A percentile compares a stretch with the other conserved stretches of the same genome.
Conservation (phyloP, 2,888 invertebrate species). For the Leucania comma region DNA sequence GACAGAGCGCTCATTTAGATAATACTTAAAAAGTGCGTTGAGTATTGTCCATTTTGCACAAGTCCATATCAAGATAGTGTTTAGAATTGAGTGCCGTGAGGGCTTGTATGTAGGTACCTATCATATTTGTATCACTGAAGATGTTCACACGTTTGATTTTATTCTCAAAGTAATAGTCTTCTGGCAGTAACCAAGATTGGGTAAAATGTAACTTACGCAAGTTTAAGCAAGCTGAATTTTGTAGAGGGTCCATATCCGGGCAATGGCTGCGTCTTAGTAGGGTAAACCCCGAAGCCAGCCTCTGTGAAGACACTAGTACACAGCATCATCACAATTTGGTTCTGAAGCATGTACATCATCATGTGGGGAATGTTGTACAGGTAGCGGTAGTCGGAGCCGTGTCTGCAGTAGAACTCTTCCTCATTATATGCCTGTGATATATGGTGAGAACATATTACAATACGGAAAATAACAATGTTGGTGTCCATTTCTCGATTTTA, state of each 20-base stretch:
- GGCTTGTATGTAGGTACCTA: background rate
- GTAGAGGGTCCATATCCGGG: constrained; percentile 95
- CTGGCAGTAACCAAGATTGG: no score
- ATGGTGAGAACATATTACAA: background rate
- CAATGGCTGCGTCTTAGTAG: constrained; percentile 91
- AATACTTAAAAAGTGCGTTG: background rate
- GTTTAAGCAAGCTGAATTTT: constrained; percentile 82
- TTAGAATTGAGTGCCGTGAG: background rate
- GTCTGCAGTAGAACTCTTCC: constrained; percentile 91
- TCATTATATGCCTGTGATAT: constrained; percentile 92
- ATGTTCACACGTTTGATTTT: background rate
- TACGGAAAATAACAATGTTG: background rate
- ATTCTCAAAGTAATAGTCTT: background rate
- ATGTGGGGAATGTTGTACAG: constrained; percentile 95
- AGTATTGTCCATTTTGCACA: constrained; percentile 1
- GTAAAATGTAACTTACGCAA: constrained; percentile 69
- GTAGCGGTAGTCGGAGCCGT: constrained; percentile 93
- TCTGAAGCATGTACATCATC: constrained; percentile 93
- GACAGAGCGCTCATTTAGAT: background rate
- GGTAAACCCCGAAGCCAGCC: constrained; percentile 96
- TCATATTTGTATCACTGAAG: background rate
- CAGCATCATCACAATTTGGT: constrained; percentile 94
- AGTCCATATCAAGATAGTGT: background rate
- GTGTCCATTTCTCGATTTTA: background rate
- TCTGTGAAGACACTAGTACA: constrained; percentile 96